Evolutionary conservation across 2,113 vertebrate species (phyloP), one percentile per base, ranked within the genome.

Genomic region (Corynorhinus townsendii): DNA sequence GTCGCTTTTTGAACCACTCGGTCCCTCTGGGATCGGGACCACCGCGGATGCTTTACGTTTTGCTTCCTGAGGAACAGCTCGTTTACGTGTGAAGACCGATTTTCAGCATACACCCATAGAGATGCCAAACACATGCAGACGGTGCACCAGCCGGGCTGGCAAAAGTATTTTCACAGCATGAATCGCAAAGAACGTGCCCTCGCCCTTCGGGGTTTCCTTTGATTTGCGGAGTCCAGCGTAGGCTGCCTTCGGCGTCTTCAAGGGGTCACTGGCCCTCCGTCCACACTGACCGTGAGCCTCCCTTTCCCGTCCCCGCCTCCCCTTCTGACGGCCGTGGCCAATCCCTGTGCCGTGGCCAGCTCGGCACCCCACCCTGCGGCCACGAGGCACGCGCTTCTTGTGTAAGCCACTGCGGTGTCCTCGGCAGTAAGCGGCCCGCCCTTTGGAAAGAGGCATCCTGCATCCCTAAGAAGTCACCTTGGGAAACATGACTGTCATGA

Each of bases 401-500:
- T 90, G 76, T 35, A 47, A 69, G 19, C 88, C 97, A 79, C 97
- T 97, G n/a, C 97, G 97, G 97, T 89, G 86, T 94, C 62, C 85
- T 96, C 85, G 47, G 90, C 89, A 81, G 76, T 93, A 96, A 95
- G 75, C 59, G 20, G 87, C 59, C 71, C 52, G n/a, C 64, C 68
- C 83, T 94, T 94, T 90, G 69, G 26, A 76, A 49, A 88, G 95
- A 91, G 93, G 64, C 97, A 43, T 79, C 92, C 93, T 86, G 71
- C 66, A 64, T 66, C 86, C 88, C 86, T 93, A 95, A 90, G 97
- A 96, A 96, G 88, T 77, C 77, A 91, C 62, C 93, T 89, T 93
- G 79, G 90, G 96, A 96, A 95, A 96, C 93, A 96, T 49, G 72
- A 95, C 87, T 92, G 93, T 93, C 96, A 92, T 93, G 95, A 83